Evolutionary conservation across 2,797 vertebrate genomes (phyloP), one percentile per base, ranked within the genome.

Genomic region (Distichodus sexfasciatus): DNA sequence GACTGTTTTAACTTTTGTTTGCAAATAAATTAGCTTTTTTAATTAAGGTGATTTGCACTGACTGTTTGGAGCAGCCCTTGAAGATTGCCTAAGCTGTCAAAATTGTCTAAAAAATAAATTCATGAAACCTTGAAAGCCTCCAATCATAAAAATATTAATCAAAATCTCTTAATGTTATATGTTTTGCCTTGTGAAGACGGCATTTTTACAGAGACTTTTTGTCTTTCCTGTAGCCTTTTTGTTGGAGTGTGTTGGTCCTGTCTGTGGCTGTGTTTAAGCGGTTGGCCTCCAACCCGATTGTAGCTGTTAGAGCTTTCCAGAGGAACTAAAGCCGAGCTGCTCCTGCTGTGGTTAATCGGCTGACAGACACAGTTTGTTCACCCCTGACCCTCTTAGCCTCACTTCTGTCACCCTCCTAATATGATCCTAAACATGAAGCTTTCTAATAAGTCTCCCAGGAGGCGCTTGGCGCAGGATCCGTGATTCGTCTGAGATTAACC

Each of bases 141-240:
- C n/a, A n/a, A n/a, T n/a, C n/a, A n/a, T n/a, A n/a, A n/a, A n/a
- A n/a, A n/a, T n/a, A n/a, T n/a, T n/a, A n/a, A n/a, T n/a, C n/a
- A n/a, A n/a, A n/a, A n/a, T n/a, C n/a, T n/a, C n/a, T n/a, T n/a
- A n/a, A n/a, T n/a, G n/a, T n/a, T n/a, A n/a, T n/a, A n/a, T n/a
- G n/a, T n/a, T n/a, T n/a, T n/a, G n/a, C n/a, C n/a, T n/a, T n/a
- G n/a, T n/a, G n/a, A n/a, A n/a, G n/a, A n/a, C n/a, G n/a, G n/a
- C n/a, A n/a, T n/a, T n/a, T n/a, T n/a, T n/a, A n/a, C n/a, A n/a
- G n/a, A n/a, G n/a, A n/a, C n/a, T n/a, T n/a, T n/a, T n/a, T n/a
- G n/a, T n/a, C 5, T 15, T 17, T 59, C 69, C 48, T 63, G 70
- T 75, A 60, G 3, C 58, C 35, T 31, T 12, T 46, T 77, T 23